Evolutionary conservation across 2,797 vertebrate genomes (phyloP).

Genomic region (Pogoniulus pusillus): DNA sequence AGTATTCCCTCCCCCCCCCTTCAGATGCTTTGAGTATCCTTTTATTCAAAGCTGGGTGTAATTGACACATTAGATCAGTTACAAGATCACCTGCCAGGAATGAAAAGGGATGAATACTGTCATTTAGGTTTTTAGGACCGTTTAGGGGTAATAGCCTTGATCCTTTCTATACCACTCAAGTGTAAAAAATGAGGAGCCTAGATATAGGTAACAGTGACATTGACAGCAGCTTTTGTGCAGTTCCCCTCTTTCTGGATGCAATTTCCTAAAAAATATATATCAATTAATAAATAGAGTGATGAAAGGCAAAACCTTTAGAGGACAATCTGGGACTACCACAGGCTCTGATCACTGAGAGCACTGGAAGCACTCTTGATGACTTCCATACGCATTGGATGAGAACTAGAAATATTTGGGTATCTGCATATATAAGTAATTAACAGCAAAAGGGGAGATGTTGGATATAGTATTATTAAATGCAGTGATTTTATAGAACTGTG

Average conservation of each 20-base stretch:
- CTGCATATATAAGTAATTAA: neutral
- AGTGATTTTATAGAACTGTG: too few species aligned
- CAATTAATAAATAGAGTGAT: neutral
- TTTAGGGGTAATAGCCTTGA: neutral
- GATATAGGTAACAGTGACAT: neutral
- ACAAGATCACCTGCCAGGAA: conserved; percentile 4
- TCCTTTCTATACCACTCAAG: neutral
- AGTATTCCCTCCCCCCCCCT: neutral
- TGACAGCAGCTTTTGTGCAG: neutral
- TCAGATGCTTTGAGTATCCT: neutral
- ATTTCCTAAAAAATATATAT: neutral
- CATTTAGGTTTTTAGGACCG: neutral
- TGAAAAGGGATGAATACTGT: neutral
- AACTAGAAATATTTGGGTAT: neutral
- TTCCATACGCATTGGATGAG: neutral
- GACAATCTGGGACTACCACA: neutral
- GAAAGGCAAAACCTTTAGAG: neutral
- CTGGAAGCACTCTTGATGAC: neutral
- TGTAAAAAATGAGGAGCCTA: neutral
- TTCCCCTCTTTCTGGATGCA: neutral
- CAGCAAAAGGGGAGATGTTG: too few species aligned
- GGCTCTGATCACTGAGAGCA: neutral
- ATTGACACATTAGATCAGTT: conserved; percentile 33
- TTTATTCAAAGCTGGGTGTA: neutral
- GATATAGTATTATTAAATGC: too few species aligned